A percentile compares a stretch with the other conserved stretches of the same genome.
Conservation (phyloP, 2,797 vertebrate species). For the Centropyge bicolor region DNA sequence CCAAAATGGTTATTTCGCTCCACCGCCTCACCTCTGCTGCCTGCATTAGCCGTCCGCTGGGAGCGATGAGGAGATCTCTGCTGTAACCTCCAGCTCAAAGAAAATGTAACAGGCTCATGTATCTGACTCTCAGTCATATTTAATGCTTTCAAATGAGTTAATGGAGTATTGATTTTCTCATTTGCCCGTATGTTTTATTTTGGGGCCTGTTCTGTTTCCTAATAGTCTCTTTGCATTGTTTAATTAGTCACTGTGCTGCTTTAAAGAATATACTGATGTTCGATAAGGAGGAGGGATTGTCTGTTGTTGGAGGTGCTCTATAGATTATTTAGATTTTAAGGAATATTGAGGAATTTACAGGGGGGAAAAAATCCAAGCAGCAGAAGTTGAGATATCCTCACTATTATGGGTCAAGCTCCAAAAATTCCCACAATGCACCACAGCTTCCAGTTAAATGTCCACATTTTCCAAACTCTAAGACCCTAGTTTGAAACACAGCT, state of each 20-base stretch:
- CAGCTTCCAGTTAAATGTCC: background rate
- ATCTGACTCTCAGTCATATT: slow-evolving; percentile 2
- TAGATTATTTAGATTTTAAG: background rate
- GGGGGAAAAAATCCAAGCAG: background rate
- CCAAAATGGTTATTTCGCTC: background rate
- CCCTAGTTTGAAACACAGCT: background rate
- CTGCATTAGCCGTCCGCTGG: background rate
- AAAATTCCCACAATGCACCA: background rate
- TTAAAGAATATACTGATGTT: background rate
- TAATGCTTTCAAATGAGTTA: slow-evolving; percentile 16
- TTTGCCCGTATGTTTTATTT: slow-evolving; percentile 4
- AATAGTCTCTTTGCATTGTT: background rate
- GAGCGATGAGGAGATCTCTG: background rate
- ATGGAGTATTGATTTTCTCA: slow-evolving; percentile 7
- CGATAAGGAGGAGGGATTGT: background rate
- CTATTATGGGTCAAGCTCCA: background rate
- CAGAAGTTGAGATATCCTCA: background rate
- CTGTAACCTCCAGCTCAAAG: background rate
- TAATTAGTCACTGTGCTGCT: background rate
- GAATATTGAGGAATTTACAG: background rate
- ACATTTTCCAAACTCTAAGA: too few relatives aligned
- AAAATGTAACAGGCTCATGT: slow-evolving; percentile 9
- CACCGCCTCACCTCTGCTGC: background rate
- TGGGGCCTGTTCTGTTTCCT: background rate
- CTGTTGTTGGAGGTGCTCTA: background rate